phyloP scores from a whole-genome alignment of 2,888 invertebrate species.

The Sabatieria punctata region DNA sequence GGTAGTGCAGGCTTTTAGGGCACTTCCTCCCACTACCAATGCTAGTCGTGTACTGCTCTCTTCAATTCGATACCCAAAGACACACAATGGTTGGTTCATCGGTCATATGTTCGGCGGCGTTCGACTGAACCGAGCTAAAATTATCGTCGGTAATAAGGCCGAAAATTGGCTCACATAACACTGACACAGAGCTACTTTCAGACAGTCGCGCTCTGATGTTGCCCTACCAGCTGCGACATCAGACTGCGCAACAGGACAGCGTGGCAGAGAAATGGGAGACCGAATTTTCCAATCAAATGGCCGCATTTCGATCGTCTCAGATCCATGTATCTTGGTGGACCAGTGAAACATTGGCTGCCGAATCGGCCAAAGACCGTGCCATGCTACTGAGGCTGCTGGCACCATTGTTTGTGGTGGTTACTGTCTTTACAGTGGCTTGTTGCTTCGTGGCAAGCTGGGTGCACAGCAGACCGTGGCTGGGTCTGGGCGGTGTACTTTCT shows the following conservation, averaged over 20 bases:
- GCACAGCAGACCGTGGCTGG: conserved; percentile 73
- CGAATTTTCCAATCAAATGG: conserved; percentile 13
- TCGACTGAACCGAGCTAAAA: conserved; percentile 1
- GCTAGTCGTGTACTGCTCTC: neutral
- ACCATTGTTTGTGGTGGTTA: conserved; percentile 26
- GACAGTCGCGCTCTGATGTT: conserved; percentile 27
- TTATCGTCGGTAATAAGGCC: too few relatives aligned
- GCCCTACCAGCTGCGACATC: conserved; percentile 26
- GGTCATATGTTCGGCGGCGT: conserved; percentile 25
- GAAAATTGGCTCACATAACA: too few relatives aligned
- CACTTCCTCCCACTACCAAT: neutral
- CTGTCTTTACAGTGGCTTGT: conserved; percentile 21
- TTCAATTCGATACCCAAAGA: conserved; percentile 20
- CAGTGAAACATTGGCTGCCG: conserved; percentile 26
- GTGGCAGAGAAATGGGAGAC: conserved; percentile 29
- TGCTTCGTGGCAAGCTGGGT: conserved; percentile 38
- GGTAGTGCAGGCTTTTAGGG: conserved; percentile 25
- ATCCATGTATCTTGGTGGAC: conserved; percentile 25
- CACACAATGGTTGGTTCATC: conserved; percentile 22
- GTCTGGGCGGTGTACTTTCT: conserved; percentile 69
- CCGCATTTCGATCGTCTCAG: neutral
- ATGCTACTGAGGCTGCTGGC: conserved; percentile 24
- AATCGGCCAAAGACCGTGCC: conserved; percentile 23
- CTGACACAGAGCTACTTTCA: too few relatives aligned
- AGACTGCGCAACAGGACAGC: conserved; percentile 19